Conservation (phyloP, 2,113 vertebrate genomes). For the Phalacrocorax brasilianus region DNA sequence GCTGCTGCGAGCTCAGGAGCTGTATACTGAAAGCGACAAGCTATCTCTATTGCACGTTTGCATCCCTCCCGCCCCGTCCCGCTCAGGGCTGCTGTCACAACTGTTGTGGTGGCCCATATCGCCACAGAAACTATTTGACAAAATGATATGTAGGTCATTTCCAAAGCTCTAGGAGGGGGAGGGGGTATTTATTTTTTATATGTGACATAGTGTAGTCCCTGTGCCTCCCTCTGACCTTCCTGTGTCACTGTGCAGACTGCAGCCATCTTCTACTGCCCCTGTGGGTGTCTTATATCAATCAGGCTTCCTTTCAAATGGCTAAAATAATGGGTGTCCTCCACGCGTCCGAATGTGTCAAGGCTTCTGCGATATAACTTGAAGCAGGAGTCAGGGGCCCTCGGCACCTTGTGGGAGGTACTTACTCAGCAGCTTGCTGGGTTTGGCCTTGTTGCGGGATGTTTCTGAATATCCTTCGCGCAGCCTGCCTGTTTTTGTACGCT, state of each 20-base stretch:
- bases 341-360: conserved; percentile 57
- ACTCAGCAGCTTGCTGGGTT: conserved; percentile 25
- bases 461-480: neutral
- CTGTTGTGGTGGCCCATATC: neutral
- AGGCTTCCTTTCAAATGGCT: conserved; percentile 48
- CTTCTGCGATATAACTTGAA: neutral
- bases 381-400: conserved; percentile 1
- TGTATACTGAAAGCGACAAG: neutral
- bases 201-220: neutral
- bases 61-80: neutral
- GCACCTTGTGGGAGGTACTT: conserved; percentile 37
- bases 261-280: conserved; percentile 50
- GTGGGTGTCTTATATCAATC: conserved; percentile 61
- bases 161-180: neutral
- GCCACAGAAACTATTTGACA: neutral
- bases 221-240: conserved; percentile 52
- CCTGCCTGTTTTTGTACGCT: neutral
- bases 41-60: neutral
- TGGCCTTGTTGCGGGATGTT: conserved; percentile 7
- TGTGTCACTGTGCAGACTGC: conserved; percentile 7
- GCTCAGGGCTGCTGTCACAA: neutral
- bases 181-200: conserved; percentile 25
- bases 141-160: neutral
- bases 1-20: neutral
- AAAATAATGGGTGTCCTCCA: conserved; percentile 59